phyloP scores from a whole-genome alignment of 2,113 vertebrate genomes.

The Mobula hypostoma region DNA sequence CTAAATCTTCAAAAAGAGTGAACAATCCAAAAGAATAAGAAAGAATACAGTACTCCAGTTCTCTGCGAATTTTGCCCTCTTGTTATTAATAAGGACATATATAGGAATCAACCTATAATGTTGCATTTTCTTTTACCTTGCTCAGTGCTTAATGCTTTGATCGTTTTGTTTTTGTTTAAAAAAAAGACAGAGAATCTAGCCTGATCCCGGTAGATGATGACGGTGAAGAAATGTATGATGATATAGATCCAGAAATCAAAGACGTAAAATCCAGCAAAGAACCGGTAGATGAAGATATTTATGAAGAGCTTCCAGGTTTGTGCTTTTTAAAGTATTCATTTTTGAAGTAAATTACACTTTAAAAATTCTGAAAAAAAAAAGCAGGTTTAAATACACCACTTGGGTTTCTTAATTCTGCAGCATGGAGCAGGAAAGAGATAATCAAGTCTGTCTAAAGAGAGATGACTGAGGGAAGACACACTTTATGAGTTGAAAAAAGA shows the following conservation, averaged over 20 bases:
- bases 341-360: neutral
- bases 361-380: neutral
- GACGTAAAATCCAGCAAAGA: conserved; percentile 30
- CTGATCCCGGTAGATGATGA: conserved; percentile 73
- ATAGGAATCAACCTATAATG: neutral
- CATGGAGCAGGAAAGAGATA: neutral
- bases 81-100: neutral
- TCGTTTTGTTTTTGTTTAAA: neutral
- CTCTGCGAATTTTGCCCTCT: neutral
- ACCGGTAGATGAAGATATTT: conserved; percentile 69
- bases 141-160: neutral
- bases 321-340: conserved; percentile 21
- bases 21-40: neutral
- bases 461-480: neutral
- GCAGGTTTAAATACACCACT: neutral
- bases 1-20: neutral
- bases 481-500: neutral
- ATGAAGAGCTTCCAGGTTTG: conserved; percentile 83
- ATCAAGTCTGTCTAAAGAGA: neutral
- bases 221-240: conserved; percentile 68
- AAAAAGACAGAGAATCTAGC: conserved; percentile 60
- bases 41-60: neutral
- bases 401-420: neutral
- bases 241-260: conserved; percentile 54
- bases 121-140: neutral